Conservation (phyloP, 2,113 vertebrate species). For the Dasyprocta punctata region DNA sequence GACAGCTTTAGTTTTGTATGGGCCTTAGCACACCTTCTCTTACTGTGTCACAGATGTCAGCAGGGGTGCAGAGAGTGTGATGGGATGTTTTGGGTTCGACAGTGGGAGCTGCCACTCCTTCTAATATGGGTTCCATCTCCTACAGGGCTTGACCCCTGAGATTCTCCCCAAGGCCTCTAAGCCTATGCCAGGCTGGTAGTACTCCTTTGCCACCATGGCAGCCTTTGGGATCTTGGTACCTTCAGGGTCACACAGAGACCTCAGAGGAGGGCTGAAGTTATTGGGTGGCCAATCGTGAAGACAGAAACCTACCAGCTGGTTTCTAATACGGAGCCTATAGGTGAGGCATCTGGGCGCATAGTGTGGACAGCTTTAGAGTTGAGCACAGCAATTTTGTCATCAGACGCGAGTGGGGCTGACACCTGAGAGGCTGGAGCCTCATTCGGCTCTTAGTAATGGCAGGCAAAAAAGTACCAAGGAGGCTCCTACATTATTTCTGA, state of each 20-base stretch:
- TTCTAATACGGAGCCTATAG: not conserved
- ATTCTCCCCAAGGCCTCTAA: not conserved
- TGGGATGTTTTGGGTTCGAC: not conserved
- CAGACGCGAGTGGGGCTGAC: not conserved
- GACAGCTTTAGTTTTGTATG: not conserved
- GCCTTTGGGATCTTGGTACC: not conserved
- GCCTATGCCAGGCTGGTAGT: not conserved
- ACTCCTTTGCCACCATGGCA: not conserved
- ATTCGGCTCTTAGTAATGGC: not conserved
- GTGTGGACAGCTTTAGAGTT: not conserved
- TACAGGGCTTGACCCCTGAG: not conserved
- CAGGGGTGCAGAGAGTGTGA: not conserved
- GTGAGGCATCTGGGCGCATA: not conserved
- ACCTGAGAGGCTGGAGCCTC: not conserved
- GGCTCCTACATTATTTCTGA: not conserved
- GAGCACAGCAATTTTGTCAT: not conserved
- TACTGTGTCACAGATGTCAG: not conserved
- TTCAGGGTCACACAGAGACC: not conserved
- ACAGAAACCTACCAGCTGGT: not conserved
- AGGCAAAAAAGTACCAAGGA: not conserved
- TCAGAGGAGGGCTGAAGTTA: not conserved
- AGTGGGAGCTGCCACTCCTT: not conserved
- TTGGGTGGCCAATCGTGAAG: not conserved
- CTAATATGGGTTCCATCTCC: not conserved
- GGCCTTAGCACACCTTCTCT: not conserved